phyloP scores from a whole-genome alignment of 2,113 vertebrate genomes.

The Platichthys flesus region DNA sequence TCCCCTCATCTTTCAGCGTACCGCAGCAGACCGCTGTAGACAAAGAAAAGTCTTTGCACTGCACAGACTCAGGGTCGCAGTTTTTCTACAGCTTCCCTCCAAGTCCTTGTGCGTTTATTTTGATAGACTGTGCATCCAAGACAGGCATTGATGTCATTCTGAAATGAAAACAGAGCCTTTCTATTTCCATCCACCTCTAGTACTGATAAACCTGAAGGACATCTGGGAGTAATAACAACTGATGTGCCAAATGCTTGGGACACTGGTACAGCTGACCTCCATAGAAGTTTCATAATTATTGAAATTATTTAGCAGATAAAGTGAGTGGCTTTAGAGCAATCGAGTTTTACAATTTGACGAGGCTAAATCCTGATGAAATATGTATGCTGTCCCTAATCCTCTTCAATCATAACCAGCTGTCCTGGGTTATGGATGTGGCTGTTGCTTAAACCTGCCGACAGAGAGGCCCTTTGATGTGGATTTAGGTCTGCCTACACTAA shows the following conservation, averaged over 20 bases:
- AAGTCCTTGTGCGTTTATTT: conserved; percentile 36
- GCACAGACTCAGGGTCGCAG: conserved; percentile 18
- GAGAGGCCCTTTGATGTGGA: conserved; percentile 72
- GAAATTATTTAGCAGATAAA: conserved; percentile 65
- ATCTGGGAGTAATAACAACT: not conserved
- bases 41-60: not conserved
- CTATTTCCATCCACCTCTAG: conserved; percentile 20
- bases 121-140: conserved; percentile 42
- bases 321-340: conserved; percentile 66
- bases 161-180: conserved; percentile 51
- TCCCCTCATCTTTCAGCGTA: not conserved
- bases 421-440: conserved; percentile 69
- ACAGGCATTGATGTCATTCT: conserved; percentile 42
- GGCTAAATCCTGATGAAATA: conserved; percentile 79
- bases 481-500: conserved; percentile 59
- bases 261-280: conserved; percentile 46
- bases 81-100: conserved; percentile 4
- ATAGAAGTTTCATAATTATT: conserved; percentile 66
- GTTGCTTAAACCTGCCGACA: conserved; percentile 71
- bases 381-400: conserved; percentile 73
- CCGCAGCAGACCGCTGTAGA: not conserved
- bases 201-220: conserved; percentile 58
- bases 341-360: conserved; percentile 60
- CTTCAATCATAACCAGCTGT: conserved; percentile 77
- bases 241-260: conserved; percentile 31